Conservation (phyloP, 2,797 vertebrate species). For the Anolis apletophallus region DNA sequence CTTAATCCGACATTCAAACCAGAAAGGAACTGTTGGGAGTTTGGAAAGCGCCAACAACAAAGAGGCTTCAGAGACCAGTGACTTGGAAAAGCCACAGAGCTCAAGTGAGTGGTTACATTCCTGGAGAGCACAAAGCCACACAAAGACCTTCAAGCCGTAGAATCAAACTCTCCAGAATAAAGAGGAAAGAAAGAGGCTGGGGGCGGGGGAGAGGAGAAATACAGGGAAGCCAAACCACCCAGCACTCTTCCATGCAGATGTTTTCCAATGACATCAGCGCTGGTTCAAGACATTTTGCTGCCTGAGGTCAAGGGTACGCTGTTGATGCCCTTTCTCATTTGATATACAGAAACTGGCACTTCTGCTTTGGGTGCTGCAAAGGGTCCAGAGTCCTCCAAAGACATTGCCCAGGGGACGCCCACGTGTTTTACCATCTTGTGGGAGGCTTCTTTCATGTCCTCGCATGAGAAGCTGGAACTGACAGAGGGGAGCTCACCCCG, state of each 20-base stretch:
- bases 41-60: slow-evolving; percentile 6
- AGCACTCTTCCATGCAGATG: too few relatives aligned
- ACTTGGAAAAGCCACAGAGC: slow-evolving; percentile 8
- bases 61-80: background rate
- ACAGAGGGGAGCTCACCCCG: too few relatives aligned
- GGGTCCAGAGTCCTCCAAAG: background rate
- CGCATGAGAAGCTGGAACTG: too few relatives aligned
- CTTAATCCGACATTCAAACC: background rate
- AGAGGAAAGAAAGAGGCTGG: background rate
- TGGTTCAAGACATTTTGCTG: background rate
- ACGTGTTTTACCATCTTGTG: too few relatives aligned
- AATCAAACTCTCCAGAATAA: background rate
- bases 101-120: background rate
- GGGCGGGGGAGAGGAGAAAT: background rate
- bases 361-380: background rate
- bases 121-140: slow-evolving; percentile 12
- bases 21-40: background rate
- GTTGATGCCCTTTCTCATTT: background rate
- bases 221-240: background rate
- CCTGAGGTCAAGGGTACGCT: background rate
- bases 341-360: background rate
- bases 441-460: too few relatives aligned
- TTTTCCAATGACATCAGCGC: too few relatives aligned
- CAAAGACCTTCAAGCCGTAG: background rate
- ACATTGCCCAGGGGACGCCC: too few relatives aligned